A percentile compares a stretch with the other conserved stretches of the same genome.
Conservation (phyloP, 2,797 vertebrate genomes). For the Ibycter americanus region DNA sequence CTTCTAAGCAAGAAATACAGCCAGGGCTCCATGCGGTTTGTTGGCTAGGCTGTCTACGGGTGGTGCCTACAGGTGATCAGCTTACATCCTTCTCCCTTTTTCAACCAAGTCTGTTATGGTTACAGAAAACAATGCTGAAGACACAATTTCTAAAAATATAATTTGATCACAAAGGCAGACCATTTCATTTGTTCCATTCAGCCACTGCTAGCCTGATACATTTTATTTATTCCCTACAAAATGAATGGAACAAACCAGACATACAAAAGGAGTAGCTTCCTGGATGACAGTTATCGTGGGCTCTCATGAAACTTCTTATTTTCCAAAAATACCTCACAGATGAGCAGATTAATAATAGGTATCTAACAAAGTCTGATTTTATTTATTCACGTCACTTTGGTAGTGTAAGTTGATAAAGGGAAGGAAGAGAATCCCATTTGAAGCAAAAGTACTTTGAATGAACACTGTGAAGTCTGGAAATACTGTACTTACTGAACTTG, state of each 20-base stretch:
- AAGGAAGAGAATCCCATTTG: background rate
- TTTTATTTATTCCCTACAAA: background rate
- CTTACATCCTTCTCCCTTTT: background rate
- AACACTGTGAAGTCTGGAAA: background rate
- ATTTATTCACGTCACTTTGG: background rate
- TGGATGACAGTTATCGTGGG: background rate
- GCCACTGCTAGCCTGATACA: background rate
- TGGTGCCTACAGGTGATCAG: background rate
- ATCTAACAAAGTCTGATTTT: background rate
- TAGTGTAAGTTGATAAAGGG: background rate
- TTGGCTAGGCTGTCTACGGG: background rate
- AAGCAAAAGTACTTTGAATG: background rate
- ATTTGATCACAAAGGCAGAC: background rate
- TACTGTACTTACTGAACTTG: background rate
- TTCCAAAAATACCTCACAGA: background rate
- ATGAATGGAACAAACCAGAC: background rate
- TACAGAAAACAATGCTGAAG: constrained; percentile 1
- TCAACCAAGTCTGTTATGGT: background rate
- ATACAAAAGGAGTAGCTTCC: background rate
- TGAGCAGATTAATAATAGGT: background rate
- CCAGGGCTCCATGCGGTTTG: background rate
- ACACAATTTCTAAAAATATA: background rate
- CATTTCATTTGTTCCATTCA: background rate
- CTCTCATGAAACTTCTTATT: background rate
- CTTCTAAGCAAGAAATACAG: background rate